These are phyloP conservation scores for Amblyjoppa fuscipennis DNA, from an alignment of 2,888 invertebrate genomes.

Conservation along the genomic window DNA sequence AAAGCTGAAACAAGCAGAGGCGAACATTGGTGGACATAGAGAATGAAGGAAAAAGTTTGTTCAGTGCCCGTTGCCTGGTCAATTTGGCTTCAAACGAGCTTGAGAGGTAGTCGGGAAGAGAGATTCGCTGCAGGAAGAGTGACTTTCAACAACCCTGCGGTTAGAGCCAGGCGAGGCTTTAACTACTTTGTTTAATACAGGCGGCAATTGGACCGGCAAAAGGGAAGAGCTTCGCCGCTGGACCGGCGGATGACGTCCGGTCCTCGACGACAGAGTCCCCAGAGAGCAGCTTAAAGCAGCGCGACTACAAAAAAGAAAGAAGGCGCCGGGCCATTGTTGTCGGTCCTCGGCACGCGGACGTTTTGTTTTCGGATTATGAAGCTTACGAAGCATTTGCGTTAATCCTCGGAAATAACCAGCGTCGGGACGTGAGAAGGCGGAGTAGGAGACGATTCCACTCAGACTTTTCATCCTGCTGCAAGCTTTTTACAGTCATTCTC, in stretches of 20 bases:
- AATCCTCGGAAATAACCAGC: constrained; percentile 73
- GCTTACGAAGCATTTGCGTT: constrained; percentile 80
- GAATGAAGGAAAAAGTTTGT: constrained; percentile 48
- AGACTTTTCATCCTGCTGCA: constrained; percentile 15
- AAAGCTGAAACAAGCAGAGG: constrained; percentile 21
- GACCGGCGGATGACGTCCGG: constrained; percentile 1
- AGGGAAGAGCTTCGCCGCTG: constrained; percentile 8
- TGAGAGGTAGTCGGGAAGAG: constrained; percentile 55
- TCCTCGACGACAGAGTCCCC: constrained; percentile 11
- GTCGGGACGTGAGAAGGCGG: constrained; percentile 50
- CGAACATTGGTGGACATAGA: constrained; percentile 25
- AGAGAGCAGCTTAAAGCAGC: constrained; percentile 6
- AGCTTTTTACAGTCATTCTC: not conserved
- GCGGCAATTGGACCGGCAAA: constrained; percentile 20
- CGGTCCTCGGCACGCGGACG: constrained; percentile 72
- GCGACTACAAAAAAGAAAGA: constrained; percentile 20
- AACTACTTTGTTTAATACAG: constrained; percentile 70
- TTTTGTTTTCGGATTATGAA: constrained; percentile 78
- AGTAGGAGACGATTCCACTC: not conserved
- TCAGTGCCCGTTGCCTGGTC: constrained; percentile 1
- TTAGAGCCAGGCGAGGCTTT: constrained; percentile 55
- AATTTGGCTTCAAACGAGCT: constrained; percentile 47
- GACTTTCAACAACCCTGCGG: constrained; percentile 77
- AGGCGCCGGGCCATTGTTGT: constrained; percentile 42
- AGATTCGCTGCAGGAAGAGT: constrained; percentile 69